Evolutionary conservation across 92 coral and sea anemone genomes (phyloP).

Genomic region (Meandrina meandrites): DNA sequence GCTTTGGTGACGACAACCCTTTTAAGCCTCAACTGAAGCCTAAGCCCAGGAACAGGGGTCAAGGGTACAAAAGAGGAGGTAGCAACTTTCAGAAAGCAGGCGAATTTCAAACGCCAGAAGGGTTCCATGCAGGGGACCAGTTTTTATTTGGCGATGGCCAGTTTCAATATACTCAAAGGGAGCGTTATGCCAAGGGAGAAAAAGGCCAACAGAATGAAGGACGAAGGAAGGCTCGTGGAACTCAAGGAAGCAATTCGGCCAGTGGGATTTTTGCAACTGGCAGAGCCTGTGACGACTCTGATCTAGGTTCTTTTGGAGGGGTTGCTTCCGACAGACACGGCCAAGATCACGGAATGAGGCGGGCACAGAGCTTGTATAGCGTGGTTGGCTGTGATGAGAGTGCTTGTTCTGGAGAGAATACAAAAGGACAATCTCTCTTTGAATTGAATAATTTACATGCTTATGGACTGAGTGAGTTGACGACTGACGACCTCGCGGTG

Average conservation of each 20-base stretch:
- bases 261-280: background rate
- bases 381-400: background rate
- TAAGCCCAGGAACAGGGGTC: conserved; percentile 1
- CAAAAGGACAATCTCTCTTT: background rate
- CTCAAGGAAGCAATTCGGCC: background rate
- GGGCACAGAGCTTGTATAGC: background rate
- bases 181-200: background rate
- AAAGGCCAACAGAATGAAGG: background rate
- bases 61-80: conserved; percentile 12
- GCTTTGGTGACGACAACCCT: background rate
- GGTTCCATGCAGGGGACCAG: background rate
- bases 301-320: background rate
- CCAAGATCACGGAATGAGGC: conserved; percentile 3
- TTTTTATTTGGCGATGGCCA: too few species aligned
- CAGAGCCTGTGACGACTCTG: background rate
- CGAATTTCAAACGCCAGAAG: background rate
- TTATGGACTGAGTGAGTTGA: conserved; percentile 49
- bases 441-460: conserved; percentile 58
- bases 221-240: background rate
- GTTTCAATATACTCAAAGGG: background rate
- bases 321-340: background rate
- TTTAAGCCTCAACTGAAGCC: background rate
- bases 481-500: conserved; percentile 62
- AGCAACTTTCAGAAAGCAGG: background rate
- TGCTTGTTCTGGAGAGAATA: background rate